Percentiles rank a stretch among this genome's conserved stretches.
phyloP scores from a whole-genome alignment of 2,113 vertebrate genomes.

The Corythoichthys haematopterus region DNA sequence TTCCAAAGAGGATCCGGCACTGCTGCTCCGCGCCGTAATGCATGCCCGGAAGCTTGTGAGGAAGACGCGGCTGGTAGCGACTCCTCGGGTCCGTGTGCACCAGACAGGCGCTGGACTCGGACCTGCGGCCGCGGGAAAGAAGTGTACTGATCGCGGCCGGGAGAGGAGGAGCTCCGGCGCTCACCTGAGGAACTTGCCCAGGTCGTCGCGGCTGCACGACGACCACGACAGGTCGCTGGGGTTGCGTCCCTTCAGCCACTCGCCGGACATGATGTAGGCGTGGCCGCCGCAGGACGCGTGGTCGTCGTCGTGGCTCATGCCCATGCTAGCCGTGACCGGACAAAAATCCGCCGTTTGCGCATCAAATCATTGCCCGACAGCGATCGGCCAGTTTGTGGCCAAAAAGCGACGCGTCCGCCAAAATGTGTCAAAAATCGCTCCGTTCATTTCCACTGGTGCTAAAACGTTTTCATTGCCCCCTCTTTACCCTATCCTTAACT shows the following conservation, averaged over 20 bases:
- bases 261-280: conserved; percentile 97
- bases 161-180: too few species aligned
- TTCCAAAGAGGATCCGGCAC: conserved; percentile 96
- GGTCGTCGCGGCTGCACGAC: conserved; percentile 88
- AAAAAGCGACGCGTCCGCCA: too few species aligned
- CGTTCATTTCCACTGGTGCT: too few species aligned
- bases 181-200: conserved; percentile 95
- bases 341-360: neutral
- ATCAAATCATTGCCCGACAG: too few species aligned
- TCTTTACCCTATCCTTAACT: too few species aligned
- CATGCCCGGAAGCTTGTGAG: conserved; percentile 93
- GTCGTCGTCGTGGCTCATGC: conserved; percentile 95
- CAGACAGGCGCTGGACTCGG: conserved; percentile 87
- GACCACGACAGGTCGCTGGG: conserved; percentile 97
- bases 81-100: conserved; percentile 86
- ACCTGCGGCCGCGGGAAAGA: conserved; percentile 67
- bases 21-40: conserved; percentile 94
- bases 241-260: conserved; percentile 96
- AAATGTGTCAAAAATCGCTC: too few species aligned
- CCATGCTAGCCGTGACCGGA: conserved; percentile 75
- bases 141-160: too few species aligned
- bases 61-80: conserved; percentile 76
- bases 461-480: too few species aligned
- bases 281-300: conserved; percentile 83
- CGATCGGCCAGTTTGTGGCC: too few species aligned